These are phyloP conservation scores for Sebastes melanostomus DNA, from an alignment of 2,797 vertebrate genomes.

Conservation along the genomic window DNA sequence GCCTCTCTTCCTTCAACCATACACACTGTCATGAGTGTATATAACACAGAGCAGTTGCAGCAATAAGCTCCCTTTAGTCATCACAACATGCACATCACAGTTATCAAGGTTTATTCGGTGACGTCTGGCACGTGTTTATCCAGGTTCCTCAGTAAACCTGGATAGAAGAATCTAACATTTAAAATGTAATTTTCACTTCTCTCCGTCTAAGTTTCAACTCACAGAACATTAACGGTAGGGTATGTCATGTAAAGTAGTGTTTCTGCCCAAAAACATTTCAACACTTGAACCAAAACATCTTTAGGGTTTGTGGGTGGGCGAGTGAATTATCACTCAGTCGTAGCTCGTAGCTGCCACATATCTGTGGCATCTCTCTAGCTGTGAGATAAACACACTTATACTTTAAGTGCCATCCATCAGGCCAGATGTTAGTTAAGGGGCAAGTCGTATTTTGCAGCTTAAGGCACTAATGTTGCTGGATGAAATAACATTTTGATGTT, in stretches of 20 bases:
- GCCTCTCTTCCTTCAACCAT: conserved; percentile 46
- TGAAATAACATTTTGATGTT: conserved; percentile 29
- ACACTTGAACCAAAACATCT: conserved; percentile 39
- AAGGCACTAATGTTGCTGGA: not conserved
- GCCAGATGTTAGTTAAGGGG: conserved; percentile 10
- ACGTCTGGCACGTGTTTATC: conserved; percentile 26
- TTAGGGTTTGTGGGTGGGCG: conserved; percentile 56
- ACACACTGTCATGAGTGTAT: conserved; percentile 28
- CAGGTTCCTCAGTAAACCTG: conserved; percentile 20
- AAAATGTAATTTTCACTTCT: conserved; percentile 16
- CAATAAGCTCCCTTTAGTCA: conserved; percentile 11
- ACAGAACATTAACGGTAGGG: conserved; percentile 6
- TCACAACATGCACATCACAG: conserved; percentile 23
- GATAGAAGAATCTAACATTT: conserved; percentile 16
- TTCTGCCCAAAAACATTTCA: conserved; percentile 47
- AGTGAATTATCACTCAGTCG: conserved; percentile 38
- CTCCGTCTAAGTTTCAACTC: not conserved
- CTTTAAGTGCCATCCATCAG: conserved; percentile 42
- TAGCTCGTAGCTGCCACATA: conserved; percentile 39
- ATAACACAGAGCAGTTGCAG: conserved; percentile 26
- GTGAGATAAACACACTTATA: conserved; percentile 54
- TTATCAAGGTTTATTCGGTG: conserved; percentile 10
- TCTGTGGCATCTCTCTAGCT: conserved; percentile 51
- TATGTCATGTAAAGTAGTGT: conserved; percentile 12
- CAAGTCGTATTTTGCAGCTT: not conserved